Evolutionary conservation across 1,140 invertebrate species (phyloP).

Genomic region (Propsilocerus akamusi): DNA sequence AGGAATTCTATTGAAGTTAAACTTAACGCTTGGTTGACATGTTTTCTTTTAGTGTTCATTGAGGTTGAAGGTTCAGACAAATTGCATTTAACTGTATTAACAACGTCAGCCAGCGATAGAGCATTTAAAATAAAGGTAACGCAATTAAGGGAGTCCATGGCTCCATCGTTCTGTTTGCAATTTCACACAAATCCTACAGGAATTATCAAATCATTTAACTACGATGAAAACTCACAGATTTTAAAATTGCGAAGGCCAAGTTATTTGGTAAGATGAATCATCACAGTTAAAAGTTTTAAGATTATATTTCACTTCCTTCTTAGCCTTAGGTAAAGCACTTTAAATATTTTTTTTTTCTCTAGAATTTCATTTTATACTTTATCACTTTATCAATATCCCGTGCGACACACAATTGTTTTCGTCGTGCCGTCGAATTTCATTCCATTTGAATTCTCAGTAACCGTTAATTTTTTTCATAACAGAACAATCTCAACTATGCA

Average conservation of each 20-base stretch:
- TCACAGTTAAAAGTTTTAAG: slow-evolving; percentile 3
- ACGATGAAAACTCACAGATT: slow-evolving; percentile 33
- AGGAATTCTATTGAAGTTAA: slow-evolving; percentile 15
- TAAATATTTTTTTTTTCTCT: background rate
- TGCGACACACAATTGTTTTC: background rate
- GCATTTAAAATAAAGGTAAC: slow-evolving; percentile 45
- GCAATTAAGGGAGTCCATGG: slow-evolving; percentile 26
- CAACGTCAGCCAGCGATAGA: slow-evolving; percentile 28
- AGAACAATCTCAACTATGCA: slow-evolving; percentile 66
- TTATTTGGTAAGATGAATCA: slow-evolving; percentile 31
- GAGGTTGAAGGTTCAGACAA: slow-evolving; percentile 41
- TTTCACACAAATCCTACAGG: slow-evolving; percentile 39
- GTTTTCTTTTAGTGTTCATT: slow-evolving; percentile 41
- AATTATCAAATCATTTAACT: slow-evolving; percentile 51
- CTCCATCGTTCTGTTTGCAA: slow-evolving; percentile 45
- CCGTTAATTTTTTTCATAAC: slow-evolving; percentile 15
- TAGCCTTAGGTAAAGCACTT: slow-evolving; percentile 5
- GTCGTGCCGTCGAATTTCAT: background rate
- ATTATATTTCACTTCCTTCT: background rate
- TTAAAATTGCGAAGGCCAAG: slow-evolving; percentile 27
- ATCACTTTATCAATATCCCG: too few relatives aligned
- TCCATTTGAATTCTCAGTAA: background rate
- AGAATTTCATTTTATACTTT: too few relatives aligned
- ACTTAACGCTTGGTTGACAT: background rate
- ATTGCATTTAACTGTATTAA: slow-evolving; percentile 41